These are phyloP conservation scores for Pituophis catenifer DNA, from an alignment of 2,113 vertebrate genomes.

Conservation along the genomic window DNA sequence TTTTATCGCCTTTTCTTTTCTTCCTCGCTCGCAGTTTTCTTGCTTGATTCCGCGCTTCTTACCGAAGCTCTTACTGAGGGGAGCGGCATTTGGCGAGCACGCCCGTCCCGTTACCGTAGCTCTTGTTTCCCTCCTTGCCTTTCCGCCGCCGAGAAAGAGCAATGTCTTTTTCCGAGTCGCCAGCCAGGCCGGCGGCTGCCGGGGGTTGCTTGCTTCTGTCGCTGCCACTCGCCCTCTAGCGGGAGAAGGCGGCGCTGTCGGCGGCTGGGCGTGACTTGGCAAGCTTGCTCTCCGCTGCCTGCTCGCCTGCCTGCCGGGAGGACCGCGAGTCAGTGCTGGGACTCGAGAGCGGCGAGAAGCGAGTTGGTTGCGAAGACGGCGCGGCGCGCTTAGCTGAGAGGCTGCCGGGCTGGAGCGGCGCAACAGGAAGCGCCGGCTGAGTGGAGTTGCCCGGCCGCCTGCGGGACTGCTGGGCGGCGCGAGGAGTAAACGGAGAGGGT, in stretches of 20 bases:
- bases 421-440: neutral
- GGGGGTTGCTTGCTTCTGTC: slow-evolving; percentile 13
- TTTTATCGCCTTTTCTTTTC: neutral
- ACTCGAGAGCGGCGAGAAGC: slow-evolving; percentile 33
- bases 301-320: slow-evolving; percentile 64
- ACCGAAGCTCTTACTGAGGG: neutral
- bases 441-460: neutral
- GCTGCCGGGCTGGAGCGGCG: neutral
- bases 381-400: slow-evolving; percentile 8
- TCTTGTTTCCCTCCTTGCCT: no score
- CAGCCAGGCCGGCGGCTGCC: neutral
- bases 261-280: slow-evolving; percentile 68
- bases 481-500: neutral
- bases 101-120: neutral
- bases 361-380: slow-evolving; percentile 22
- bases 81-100: neutral
- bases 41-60: neutral
- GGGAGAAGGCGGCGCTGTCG: slow-evolving; percentile 46
- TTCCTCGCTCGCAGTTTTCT: neutral
- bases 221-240: slow-evolving; percentile 70
- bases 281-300: slow-evolving; percentile 40
- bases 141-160: neutral
- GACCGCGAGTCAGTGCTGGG: slow-evolving; percentile 66
- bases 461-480: neutral
- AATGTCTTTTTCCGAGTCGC: neutral